Evolutionary conservation across 2,888 invertebrate species (phyloP).

Genomic region (Spisula solida): DNA sequence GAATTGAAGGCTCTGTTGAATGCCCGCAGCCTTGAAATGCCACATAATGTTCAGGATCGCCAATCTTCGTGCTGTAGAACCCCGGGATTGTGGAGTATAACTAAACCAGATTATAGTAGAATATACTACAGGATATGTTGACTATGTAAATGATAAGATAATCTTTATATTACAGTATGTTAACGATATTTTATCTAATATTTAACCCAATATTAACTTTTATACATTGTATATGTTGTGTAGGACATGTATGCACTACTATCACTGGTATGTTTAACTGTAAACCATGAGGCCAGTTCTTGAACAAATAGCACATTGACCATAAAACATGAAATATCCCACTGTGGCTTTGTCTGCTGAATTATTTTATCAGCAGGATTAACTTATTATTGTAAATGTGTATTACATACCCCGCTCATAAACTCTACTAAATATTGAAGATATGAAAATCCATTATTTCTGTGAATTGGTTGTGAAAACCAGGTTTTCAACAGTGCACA

Average conservation of each 20-base stretch:
- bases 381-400: not conserved
- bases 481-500: too few relatives aligned
- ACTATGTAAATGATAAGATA: constrained; percentile 9
- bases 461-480: not conserved
- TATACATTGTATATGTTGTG: constrained; percentile 17
- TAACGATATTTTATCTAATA: constrained; percentile 1
- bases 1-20: too few relatives aligned
- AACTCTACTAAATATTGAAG: not conserved
- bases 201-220: constrained; percentile 19
- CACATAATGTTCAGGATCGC: too few relatives aligned
- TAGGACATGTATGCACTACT: not conserved
- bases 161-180: not conserved
- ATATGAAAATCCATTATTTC: not conserved
- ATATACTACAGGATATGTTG: not conserved
- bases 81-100: not conserved
- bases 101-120: constrained; percentile 15
- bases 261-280: not conserved
- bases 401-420: not conserved
- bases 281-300: not conserved
- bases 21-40: too few relatives aligned
- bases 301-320: not conserved
- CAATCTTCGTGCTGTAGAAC: too few relatives aligned
- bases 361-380: not conserved
- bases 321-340: not conserved
- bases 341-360: not conserved